Conservation (phyloP, 2,797 vertebrate genomes). For the Lophotriccus pileatus region DNA sequence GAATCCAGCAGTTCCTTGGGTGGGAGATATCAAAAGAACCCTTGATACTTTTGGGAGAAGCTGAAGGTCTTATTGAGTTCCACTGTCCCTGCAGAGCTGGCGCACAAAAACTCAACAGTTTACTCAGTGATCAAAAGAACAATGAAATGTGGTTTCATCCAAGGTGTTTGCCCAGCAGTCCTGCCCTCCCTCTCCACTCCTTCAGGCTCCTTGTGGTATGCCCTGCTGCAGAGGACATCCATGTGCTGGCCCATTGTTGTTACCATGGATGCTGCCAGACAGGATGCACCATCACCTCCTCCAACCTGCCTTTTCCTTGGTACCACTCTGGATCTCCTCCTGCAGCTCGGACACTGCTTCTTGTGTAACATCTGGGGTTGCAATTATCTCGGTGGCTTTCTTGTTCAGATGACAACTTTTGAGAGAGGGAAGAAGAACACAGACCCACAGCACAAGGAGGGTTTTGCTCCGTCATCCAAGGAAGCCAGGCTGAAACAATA, state of each 20-base stretch:
- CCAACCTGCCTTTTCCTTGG: not conserved
- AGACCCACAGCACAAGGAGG: not conserved
- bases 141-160: fast-evolving
- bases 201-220: not conserved
- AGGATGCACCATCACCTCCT: not conserved
- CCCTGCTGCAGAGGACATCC: not conserved
- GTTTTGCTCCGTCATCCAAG: fast-evolving
- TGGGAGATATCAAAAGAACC: not conserved
- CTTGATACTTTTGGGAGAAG: not conserved
- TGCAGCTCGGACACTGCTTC: not conserved
- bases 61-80: not conserved
- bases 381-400: not conserved
- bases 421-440: not conserved
- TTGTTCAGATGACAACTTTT: not conserved
- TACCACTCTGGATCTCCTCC: not conserved
- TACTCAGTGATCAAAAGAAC: not conserved
- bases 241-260: not conserved
- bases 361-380: not conserved
- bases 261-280: fast-evolving
- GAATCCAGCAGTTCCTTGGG: not conserved
- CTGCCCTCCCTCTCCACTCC: not conserved
- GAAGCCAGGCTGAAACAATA: not conserved
- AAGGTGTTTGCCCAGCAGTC: not conserved
- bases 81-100: not conserved
- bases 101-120: not conserved